Conservation (phyloP, 2,113 vertebrate genomes). For the Neopipo cinnamomea region DNA sequence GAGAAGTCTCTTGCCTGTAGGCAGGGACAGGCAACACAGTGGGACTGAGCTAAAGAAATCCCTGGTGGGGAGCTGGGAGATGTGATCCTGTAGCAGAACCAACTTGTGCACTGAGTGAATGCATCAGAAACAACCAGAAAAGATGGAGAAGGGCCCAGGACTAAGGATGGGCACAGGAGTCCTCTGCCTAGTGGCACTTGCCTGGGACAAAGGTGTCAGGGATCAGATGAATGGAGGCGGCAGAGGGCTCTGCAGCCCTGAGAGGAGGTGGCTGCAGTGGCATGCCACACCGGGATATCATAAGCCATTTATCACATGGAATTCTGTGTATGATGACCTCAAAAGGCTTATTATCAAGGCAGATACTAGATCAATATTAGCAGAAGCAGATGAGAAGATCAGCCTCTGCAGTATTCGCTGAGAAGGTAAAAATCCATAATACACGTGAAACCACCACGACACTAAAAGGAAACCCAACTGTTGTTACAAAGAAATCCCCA, state of each 20-base stretch:
- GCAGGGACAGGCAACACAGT: neutral
- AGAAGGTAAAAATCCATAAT: neutral
- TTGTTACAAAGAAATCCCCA: neutral
- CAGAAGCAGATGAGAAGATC: conserved; percentile 2
- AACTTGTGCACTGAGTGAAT: neutral
- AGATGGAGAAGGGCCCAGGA: neutral
- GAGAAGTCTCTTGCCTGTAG: neutral
- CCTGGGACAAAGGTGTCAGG: neutral
- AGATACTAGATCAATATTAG: neutral
- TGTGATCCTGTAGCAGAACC: neutral
- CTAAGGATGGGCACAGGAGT: neutral
- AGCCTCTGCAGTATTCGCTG: neutral
- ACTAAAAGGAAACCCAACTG: neutral
- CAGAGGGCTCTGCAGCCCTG: neutral
- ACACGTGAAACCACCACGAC: neutral
- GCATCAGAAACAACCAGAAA: neutral
- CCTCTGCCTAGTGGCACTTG: neutral
- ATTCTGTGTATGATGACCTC: neutral
- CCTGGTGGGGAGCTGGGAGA: neutral
- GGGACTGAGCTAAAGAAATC: neutral
- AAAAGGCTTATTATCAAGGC: neutral
- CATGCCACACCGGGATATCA: neutral
- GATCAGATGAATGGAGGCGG: neutral
- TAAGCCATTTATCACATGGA: neutral
- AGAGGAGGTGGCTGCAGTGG: neutral